These are phyloP conservation scores for Drosophila monieri DNA, from an alignment of 2,888 invertebrate genomes.

Conservation along the genomic window DNA sequence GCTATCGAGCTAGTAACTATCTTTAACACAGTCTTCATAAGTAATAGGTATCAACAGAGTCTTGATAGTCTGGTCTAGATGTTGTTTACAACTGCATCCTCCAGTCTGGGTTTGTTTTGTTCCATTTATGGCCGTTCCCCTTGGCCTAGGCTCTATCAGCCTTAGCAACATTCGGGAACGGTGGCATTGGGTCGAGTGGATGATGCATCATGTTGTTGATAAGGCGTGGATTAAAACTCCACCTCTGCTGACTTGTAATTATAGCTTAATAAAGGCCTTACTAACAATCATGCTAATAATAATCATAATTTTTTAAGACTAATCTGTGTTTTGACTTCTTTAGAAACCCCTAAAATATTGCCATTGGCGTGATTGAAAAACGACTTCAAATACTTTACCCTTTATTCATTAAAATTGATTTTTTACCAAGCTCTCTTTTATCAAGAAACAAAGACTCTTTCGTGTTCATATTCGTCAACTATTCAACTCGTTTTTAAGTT, in stretches of 20 bases:
- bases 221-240: not conserved
- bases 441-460: not conserved
- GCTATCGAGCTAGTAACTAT: not conserved
- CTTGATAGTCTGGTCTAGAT: not conserved
- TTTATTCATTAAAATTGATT: not conserved
- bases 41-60: not conserved
- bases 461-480: conserved; percentile 9
- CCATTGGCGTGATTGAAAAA: not conserved
- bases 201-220: conserved; percentile 11
- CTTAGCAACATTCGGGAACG: conserved; percentile 43
- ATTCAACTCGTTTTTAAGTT: conserved; percentile 30
- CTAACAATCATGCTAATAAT: not conserved
- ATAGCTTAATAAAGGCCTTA: not conserved
- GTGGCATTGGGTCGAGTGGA: not conserved
- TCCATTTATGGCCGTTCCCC: conserved; percentile 43
- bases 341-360: not conserved
- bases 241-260: not conserved
- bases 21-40: not conserved
- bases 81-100: conserved; percentile 59
- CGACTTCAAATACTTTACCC: not conserved
- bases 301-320: not conserved
- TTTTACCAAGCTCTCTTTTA: not conserved
- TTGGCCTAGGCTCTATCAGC: conserved; percentile 8
- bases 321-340: not conserved
- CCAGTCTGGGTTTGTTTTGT: conserved; percentile 59